Evolutionary conservation across 2,113 vertebrate genomes (phyloP).

Genomic region (Emydura subglobosa): DNA sequence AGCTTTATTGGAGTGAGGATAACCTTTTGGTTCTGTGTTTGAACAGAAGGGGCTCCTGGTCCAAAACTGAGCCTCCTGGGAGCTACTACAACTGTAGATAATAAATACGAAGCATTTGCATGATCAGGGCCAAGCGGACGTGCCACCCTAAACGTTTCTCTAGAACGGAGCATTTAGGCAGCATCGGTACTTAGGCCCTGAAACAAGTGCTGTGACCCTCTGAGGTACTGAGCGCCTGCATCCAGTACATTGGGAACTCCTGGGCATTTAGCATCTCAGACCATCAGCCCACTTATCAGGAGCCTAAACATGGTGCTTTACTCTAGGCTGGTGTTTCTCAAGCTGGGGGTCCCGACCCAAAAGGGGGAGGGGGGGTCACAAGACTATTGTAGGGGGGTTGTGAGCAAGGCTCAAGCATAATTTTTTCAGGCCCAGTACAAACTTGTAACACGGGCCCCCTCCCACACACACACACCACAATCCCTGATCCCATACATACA

Average conservation of each 20-base stretch:
- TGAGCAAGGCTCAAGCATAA: too few relatives aligned
- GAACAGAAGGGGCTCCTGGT: not conserved
- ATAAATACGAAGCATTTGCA: not conserved
- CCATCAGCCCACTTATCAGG: not conserved
- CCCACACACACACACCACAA: too few relatives aligned
- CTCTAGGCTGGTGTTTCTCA: not conserved
- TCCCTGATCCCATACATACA: too few relatives aligned
- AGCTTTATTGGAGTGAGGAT: not conserved
- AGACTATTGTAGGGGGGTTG: too few relatives aligned
- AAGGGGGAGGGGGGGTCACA: too few relatives aligned
- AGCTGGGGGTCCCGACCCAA: too few relatives aligned
- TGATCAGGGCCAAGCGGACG: not conserved
- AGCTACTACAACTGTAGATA: not conserved
- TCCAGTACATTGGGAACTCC: not conserved
- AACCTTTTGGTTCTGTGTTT: not conserved
- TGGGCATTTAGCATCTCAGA: not conserved
- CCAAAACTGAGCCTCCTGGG: not conserved
- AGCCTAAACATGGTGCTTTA: not conserved
- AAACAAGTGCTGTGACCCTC: not conserved
- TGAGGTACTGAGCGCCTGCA: not conserved
- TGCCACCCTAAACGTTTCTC: not conserved
- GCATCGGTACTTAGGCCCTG: not conserved
- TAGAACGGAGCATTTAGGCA: not conserved
- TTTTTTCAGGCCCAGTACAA: too few relatives aligned
- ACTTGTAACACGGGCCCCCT: too few relatives aligned